Conservation (phyloP, 2,888 invertebrate genomes). For the Spisula subtruncata region DNA sequence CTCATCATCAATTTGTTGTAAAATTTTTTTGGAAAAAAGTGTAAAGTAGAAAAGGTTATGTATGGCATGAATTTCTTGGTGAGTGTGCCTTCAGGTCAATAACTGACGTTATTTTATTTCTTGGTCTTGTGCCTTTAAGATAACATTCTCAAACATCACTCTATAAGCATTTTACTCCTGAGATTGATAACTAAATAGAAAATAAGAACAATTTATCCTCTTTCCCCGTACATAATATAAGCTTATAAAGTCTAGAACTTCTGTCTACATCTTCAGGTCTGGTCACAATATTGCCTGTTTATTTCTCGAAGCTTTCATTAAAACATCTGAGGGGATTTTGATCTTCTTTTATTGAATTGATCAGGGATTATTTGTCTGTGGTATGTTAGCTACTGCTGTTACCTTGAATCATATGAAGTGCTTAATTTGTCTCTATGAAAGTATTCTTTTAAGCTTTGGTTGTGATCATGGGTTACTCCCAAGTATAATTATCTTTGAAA, state of each 20-base stretch:
- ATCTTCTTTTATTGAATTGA: slow-evolving; percentile 15
- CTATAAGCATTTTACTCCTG: background rate
- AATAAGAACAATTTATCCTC: background rate
- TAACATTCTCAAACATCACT: background rate
- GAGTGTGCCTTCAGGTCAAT: slow-evolving; percentile 3
- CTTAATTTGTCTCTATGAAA: slow-evolving; percentile 1
- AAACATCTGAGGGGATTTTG: slow-evolving; percentile 1
- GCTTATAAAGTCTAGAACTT: slow-evolving; percentile 3
- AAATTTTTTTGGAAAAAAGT: background rate
- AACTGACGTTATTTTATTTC: background rate
- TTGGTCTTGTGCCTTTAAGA: background rate
- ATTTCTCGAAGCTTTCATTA: background rate
- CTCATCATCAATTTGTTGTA: background rate
- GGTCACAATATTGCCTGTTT: background rate
- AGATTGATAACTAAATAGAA: slow-evolving; percentile 18
- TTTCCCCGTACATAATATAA: background rate
- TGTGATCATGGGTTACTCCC: background rate
- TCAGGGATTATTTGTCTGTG: background rate
- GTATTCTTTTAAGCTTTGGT: background rate
- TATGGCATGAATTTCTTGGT: background rate
- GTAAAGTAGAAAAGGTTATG: background rate
- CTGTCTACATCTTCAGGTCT: background rate
- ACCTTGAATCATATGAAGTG: background rate
- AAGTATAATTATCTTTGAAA: slow-evolving; percentile 15
- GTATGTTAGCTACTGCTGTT: background rate